phyloP scores from a whole-genome alignment of 2,113 vertebrate genomes.

The Oenanthe oenanthe region DNA sequence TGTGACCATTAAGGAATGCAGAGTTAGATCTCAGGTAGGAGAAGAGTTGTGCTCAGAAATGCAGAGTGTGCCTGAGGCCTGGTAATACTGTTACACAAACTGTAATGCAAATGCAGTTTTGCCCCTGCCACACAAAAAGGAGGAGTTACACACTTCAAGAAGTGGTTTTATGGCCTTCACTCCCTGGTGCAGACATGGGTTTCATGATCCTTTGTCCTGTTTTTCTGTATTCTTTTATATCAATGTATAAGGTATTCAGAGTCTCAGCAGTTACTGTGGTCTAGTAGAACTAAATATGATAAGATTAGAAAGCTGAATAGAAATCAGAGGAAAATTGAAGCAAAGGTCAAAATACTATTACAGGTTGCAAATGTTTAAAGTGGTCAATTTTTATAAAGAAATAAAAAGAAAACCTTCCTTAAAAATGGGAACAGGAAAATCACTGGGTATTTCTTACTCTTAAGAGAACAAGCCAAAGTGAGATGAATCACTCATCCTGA shows the following conservation, averaged over 20 bases:
- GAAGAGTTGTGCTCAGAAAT: not conserved
- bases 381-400: not conserved
- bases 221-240: not conserved
- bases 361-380: not conserved
- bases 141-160: not conserved
- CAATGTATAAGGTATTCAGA: not conserved
- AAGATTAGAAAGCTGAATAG: not conserved
- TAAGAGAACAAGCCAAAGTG: not conserved
- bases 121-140: accelerated
- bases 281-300: not conserved
- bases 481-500: not conserved
- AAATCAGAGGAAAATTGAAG: not conserved
- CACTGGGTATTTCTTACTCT: not conserved
- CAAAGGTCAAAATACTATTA: not conserved
- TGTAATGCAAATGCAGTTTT: not conserved
- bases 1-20: not conserved
- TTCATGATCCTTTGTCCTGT: not conserved
- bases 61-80: not conserved
- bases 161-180: not conserved
- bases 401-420: not conserved
- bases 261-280: not conserved
- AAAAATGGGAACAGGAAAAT: not conserved
- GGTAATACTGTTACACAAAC: not conserved
- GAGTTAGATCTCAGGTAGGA: not conserved
- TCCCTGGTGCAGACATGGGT: not conserved